These are phyloP conservation scores for Syngnathus acus DNA, from an alignment of 2,797 vertebrate genomes.

Conservation along the genomic window DNA sequence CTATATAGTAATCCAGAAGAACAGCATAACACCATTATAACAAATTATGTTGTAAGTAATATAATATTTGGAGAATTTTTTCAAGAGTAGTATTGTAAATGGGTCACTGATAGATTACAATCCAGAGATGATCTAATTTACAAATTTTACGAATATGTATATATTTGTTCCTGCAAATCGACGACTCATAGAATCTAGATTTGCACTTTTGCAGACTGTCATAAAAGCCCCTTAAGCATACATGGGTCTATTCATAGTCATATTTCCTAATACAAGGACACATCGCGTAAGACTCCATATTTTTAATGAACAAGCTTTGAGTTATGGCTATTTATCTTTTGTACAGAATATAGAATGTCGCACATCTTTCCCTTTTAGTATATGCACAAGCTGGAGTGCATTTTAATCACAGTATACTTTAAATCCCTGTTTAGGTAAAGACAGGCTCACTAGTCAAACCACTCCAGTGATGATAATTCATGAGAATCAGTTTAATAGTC, in stretches of 20 bases:
- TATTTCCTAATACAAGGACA: background rate
- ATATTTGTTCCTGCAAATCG: no score
- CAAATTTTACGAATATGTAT: no score
- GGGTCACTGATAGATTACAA: no score
- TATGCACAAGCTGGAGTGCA: conserved; percentile 37
- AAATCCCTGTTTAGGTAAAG: conserved; percentile 55
- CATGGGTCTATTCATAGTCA: background rate
- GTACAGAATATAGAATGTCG: conserved; percentile 4
- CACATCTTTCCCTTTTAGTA: conserved; percentile 28
- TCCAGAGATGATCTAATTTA: no score
- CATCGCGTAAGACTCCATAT: background rate
- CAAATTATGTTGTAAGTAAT: no score
- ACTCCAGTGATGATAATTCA: conserved; percentile 51
- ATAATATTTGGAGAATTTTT: no score
- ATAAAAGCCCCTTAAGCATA: no score
- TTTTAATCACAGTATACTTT: conserved; percentile 59
- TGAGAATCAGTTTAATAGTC: conserved; percentile 43
- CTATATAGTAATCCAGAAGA: background rate
- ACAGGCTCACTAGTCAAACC: conserved; percentile 51
- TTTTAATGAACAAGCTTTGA: background rate
- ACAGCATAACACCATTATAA: background rate
- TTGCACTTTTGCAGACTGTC: no score
- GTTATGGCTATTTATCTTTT: background rate
- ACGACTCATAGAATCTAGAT: no score
- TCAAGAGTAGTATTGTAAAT: no score